Percentiles rank a stretch among this genome's conserved stretches.
Evolutionary conservation across 2,888 invertebrate genomes (phyloP).

Genomic region (Drosophila vallismaia): DNA sequence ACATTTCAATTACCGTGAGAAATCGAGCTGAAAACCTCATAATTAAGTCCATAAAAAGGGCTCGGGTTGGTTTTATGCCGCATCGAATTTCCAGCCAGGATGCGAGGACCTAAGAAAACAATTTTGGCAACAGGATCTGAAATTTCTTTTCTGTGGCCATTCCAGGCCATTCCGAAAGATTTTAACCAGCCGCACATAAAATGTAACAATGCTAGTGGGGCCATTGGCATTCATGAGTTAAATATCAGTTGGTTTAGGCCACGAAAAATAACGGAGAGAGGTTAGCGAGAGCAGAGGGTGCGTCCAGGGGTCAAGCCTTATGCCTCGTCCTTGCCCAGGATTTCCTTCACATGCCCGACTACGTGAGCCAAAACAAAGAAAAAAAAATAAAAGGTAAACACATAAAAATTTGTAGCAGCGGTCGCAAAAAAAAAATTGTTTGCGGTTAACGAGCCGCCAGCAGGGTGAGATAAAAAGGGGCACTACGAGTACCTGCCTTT

Average conservation of each 20-base stretch:
- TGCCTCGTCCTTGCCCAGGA: constrained; percentile 37
- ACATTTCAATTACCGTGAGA: constrained; percentile 62
- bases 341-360: constrained; percentile 45
- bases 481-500: too few species aligned
- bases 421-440: constrained; percentile 45
- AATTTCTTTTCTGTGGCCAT: neutral
- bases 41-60: constrained; percentile 63
- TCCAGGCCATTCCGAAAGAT: neutral
- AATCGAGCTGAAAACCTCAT: constrained; percentile 37
- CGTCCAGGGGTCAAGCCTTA: constrained; percentile 33
- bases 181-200: constrained; percentile 3
- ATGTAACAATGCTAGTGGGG: constrained; percentile 22
- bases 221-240: constrained; percentile 34
- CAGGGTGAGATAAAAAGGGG: neutral
- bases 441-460: constrained; percentile 35
- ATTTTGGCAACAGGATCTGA: constrained; percentile 1
- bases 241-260: constrained; percentile 41
- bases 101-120: neutral
- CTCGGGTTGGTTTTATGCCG: constrained; percentile 51
- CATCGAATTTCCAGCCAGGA: constrained; percentile 57
- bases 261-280: neutral
- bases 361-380: constrained; percentile 22
- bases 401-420: constrained; percentile 72
- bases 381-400: constrained; percentile 67
- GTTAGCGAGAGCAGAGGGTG: constrained; percentile 24